phyloP scores from a whole-genome alignment of 2,113 vertebrate genomes.

The Beaufortia kweichowensis region DNA sequence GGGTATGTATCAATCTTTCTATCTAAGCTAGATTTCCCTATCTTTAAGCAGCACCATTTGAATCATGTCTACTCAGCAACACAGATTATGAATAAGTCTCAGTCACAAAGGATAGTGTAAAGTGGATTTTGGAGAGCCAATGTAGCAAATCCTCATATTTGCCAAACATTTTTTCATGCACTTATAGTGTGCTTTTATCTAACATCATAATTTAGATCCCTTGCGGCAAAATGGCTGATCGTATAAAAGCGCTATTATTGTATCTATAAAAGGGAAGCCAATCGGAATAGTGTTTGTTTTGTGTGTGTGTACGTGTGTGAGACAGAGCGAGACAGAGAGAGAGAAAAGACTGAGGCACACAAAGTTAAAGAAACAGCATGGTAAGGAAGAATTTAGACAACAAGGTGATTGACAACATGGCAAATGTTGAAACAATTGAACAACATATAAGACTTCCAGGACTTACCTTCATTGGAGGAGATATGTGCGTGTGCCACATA shows the following conservation, averaged over 20 bases:
- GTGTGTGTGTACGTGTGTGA: conserved; percentile 5
- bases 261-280: neutral
- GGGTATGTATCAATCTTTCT: too few species aligned
- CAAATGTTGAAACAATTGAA: neutral
- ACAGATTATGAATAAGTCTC: too few species aligned
- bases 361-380: neutral
- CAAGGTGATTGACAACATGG: neutral
- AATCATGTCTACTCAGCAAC: too few species aligned
- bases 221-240: neutral
- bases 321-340: neutral
- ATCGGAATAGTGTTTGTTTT: neutral
- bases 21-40: too few species aligned
- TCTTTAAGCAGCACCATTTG: too few species aligned
- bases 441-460: neutral
- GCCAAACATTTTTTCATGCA: neutral
- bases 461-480: conserved; percentile 95
- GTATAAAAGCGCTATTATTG: conserved; percentile 7
- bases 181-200: neutral
- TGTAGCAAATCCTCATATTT: neutral
- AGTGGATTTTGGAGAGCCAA: neutral
- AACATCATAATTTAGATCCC: neutral
- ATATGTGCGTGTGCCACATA: conserved; percentile 94
- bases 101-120: neutral
- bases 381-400: conserved; percentile 29
- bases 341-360: neutral